Evolutionary conservation across 2,113 vertebrate species (phyloP).

Genomic region (Eonycteris spelaea): DNA sequence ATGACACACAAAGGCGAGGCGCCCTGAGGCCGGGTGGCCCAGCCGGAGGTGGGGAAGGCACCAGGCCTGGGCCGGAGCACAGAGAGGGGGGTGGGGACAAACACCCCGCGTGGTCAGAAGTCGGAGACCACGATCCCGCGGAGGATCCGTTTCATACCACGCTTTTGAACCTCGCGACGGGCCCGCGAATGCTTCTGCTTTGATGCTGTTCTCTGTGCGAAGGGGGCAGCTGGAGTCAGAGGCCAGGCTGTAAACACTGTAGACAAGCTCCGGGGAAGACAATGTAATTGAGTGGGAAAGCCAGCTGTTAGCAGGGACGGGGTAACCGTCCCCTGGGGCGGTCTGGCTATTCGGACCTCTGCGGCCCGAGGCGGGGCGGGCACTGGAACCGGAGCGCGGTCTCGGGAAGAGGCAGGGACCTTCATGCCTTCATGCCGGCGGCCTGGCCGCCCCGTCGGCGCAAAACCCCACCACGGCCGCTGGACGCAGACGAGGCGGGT

Average conservation of each 20-base stretch:
- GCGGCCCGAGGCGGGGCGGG: fast-evolving
- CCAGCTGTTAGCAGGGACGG: background rate
- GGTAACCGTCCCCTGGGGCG: background rate
- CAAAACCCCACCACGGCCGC: background rate
- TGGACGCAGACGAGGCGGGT: fast-evolving
- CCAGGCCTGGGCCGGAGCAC: background rate
- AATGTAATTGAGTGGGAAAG: background rate
- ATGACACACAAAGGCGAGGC: background rate
- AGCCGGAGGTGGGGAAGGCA: background rate
- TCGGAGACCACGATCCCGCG: fast-evolving
- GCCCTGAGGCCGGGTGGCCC: background rate
- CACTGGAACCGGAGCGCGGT: fast-evolving
- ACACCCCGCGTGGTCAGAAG: fast-evolving
- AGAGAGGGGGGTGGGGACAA: fast-evolving
- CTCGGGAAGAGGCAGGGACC: background rate
- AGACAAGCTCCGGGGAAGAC: background rate
- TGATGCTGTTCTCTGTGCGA: background rate
- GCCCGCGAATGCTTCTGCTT: background rate
- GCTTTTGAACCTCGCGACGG: fast-evolving
- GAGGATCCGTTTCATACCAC: background rate
- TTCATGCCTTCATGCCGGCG: background rate
- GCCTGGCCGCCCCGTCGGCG: background rate
- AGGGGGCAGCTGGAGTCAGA: background rate
- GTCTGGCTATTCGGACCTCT: background rate
- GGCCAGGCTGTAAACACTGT: background rate